A percentile compares a stretch with the other conserved stretches of the same genome.
Conservation (phyloP, 1,140 invertebrate species). For the Metaphire vulgaris region DNA sequence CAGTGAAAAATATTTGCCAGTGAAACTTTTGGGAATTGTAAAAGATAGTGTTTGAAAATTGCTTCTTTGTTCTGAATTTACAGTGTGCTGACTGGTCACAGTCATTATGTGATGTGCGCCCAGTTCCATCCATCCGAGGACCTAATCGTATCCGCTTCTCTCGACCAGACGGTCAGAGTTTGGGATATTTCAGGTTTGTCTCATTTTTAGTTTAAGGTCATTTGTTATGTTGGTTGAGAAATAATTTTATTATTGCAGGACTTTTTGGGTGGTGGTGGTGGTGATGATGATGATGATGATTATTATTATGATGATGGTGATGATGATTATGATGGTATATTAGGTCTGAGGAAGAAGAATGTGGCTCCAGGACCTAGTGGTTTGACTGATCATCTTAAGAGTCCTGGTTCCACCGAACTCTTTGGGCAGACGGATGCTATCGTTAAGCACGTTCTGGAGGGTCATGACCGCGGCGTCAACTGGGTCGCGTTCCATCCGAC, state of each 20-base stretch:
- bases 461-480: conserved; percentile 77
- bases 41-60: too few relatives aligned
- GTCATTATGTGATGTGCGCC: conserved; percentile 99
- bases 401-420: conserved; percentile 80
- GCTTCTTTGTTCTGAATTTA: conserved; percentile 20
- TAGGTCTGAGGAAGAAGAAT: conserved; percentile 88
- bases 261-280: too few relatives aligned
- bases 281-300: too few relatives aligned
- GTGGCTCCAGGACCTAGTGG: conserved; percentile 87
- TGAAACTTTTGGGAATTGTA: too few relatives aligned
- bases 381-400: conserved; percentile 76
- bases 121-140: conserved; percentile 96
- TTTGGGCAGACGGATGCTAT: conserved; percentile 96
- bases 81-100: conserved; percentile 68
- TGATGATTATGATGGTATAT: too few relatives aligned
- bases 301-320: too few relatives aligned
- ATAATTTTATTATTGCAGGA: too few relatives aligned
- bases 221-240: too few relatives aligned
- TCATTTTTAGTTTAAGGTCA: too few relatives aligned
- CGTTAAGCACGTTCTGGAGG: conserved; percentile 95
- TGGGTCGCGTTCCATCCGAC: conserved; percentile 96
- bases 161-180: conserved; percentile 95
- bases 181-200: conserved; percentile 96
- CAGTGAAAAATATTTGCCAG: too few relatives aligned
- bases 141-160: conserved; percentile 90